phyloP scores from a whole-genome alignment of 2,113 vertebrate species.

The Aviceda subcristata region DNA sequence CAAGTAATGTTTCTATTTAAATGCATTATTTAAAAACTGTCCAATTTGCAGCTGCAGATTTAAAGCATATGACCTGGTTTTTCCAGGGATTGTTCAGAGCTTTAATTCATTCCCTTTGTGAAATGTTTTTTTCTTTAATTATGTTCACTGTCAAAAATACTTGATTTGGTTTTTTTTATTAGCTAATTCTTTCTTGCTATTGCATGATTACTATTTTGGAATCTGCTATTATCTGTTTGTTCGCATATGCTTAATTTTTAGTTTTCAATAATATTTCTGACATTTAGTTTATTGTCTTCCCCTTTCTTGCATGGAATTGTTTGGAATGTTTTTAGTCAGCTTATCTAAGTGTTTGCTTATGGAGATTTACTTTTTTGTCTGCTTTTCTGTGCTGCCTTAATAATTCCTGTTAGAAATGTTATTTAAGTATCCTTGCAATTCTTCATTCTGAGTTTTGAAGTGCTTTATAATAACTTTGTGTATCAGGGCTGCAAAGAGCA shows the following conservation, averaged over 20 bases:
- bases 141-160: background rate
- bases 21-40: background rate
- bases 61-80: background rate
- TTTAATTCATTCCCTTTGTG: background rate
- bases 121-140: background rate
- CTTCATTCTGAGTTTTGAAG: background rate
- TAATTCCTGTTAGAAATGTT: background rate
- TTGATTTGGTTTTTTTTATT: background rate
- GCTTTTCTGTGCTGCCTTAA: background rate
- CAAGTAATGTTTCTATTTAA: background rate
- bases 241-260: background rate
- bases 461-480: background rate
- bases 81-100: background rate
- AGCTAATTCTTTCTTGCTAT: background rate
- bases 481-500: background rate
- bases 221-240: background rate
- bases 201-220: background rate
- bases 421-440: background rate
- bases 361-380: background rate
- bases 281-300: background rate
- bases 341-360: background rate
- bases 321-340: background rate
- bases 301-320: background rate
- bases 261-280: background rate
- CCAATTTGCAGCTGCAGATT: background rate